Conservation (phyloP, 2,113 vertebrate species). For the Pedetes capensis region DNA sequence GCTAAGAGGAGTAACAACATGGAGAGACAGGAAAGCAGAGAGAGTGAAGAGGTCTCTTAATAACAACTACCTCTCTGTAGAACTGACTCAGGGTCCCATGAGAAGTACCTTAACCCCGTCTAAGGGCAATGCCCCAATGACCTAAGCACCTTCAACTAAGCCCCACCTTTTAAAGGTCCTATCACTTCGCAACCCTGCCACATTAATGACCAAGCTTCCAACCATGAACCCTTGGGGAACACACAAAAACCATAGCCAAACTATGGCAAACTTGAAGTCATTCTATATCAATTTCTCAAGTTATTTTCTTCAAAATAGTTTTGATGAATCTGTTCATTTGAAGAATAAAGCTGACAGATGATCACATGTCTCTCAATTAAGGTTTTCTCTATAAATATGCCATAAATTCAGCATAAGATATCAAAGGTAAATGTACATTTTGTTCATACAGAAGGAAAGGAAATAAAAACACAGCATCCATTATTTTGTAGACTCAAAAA, state of each 20-base stretch:
- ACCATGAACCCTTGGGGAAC: not conserved
- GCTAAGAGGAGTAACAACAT: too few relatives aligned
- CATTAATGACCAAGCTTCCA: not conserved
- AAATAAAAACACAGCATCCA: not conserved
- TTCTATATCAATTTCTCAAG: not conserved
- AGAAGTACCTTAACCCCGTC: not conserved
- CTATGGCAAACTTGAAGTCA: not conserved
- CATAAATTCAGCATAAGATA: not conserved
- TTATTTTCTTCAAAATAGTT: not conserved
- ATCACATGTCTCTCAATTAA: not conserved
- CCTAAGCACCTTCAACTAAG: not conserved
- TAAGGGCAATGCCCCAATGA: not conserved
- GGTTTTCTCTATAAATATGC: not conserved
- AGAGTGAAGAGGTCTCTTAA: not conserved
- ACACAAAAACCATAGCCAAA: fast-evolving
- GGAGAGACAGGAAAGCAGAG: not conserved
- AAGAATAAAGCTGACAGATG: not conserved
- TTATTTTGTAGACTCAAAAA: not conserved
- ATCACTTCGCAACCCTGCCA: not conserved
- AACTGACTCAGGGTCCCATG: too few relatives aligned
- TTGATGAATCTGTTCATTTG: not conserved
- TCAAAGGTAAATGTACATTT: not conserved
- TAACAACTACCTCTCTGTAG: not conserved
- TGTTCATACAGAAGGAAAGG: not conserved
- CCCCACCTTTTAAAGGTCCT: not conserved